These are phyloP conservation scores for Odontamblyopus rebecca DNA, from an alignment of 2,797 vertebrate genomes.

Conservation along the genomic window DNA sequence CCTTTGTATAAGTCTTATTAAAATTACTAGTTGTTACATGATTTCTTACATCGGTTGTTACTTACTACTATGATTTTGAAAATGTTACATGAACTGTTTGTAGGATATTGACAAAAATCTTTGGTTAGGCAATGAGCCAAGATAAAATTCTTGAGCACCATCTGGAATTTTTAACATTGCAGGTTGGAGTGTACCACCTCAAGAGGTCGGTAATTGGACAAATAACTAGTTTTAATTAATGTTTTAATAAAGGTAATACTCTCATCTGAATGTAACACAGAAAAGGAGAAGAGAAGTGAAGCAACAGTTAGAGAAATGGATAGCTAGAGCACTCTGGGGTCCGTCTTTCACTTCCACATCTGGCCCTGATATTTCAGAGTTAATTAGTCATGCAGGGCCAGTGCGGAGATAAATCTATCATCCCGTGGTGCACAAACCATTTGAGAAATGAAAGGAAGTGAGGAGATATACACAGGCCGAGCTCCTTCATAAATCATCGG, in stretches of 20 bases:
- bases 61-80: not conserved
- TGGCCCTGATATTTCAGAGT: constrained; percentile 98
- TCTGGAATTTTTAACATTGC: not conserved
- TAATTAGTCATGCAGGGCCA: constrained; percentile 97
- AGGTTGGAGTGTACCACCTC: not conserved
- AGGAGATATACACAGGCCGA: constrained; percentile 86
- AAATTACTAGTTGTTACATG: not conserved
- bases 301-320: constrained; percentile 55
- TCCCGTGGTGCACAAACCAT: constrained; percentile 93
- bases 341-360: constrained; percentile 93
- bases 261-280: constrained; percentile 31
- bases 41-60: not conserved
- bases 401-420: constrained; percentile 98
- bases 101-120: not conserved
- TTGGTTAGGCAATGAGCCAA: not conserved
- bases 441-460: constrained; percentile 98
- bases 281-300: constrained; percentile 38
- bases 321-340: constrained; percentile 76
- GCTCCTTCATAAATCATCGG: constrained; percentile 93
- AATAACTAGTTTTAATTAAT: constrained; percentile 10
- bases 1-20: not conserved
- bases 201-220: not conserved
- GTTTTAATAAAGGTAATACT: constrained; percentile 33
- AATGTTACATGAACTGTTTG: not conserved
- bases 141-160: not conserved